Evolutionary conservation across 2,797 vertebrate species (phyloP), one percentile per base, ranked within the genome.

Genomic region (Merluccius polli): DNA sequence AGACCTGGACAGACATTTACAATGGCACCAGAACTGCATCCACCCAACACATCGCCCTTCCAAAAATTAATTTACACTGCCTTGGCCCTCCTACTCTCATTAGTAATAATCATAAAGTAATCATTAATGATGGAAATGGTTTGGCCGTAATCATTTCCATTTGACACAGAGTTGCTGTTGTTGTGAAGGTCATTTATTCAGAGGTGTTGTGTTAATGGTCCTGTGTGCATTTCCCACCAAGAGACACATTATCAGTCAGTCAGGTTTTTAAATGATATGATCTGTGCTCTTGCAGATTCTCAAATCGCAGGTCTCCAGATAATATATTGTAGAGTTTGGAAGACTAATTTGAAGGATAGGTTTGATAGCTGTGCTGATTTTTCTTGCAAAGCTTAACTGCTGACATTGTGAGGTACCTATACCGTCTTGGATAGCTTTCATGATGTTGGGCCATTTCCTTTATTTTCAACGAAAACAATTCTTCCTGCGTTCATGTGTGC

Each of bases 1-100:
- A 80, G n/a, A 84, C 63, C 52, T 73, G 73, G 59, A 15, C 30
- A 67, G 12, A 24, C 70, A 68, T 79, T 38, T 27, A 72, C 65
- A 69, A 4, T 68, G 1, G 16, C 15, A 72, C 16, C 11, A 72
- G 31, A 73, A n/a, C n/a, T 27, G 59, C n/a, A 3, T 3, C 59
- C 59, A 65, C 9, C 59, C 59, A 12, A 27, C 24, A 27, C 24
- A 27, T 27, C n/a, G 52, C 52, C 52, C 52, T 59, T 59, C 52
- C 9, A 59, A 59, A 24, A 24, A 24, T 59, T 7, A 7, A 52
- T 21, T 52, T 52, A 52, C 9, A 24, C 10, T 27, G 59, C 24
- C 59, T 27, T 27, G n/a, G 9, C 59, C 59, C 52, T 59, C 52
- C 59, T 24, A 65, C 2, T 27, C 24, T 10, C 24, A 27, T 65